Conservation (phyloP, 2,797 vertebrate species). For the Oryzias dopingdopingensis region DNA sequence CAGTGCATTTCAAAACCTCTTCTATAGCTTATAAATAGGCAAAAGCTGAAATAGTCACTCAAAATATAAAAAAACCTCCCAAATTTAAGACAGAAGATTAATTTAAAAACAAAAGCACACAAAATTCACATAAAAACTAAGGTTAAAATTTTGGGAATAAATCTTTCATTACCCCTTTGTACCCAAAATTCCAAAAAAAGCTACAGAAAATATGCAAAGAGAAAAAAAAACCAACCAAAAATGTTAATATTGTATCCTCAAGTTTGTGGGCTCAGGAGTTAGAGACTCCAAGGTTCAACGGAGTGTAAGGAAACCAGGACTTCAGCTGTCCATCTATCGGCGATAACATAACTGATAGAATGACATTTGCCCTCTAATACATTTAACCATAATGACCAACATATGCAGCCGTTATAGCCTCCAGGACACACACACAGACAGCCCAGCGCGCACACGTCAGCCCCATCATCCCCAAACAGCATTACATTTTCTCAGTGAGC, state of each 20-base stretch:
- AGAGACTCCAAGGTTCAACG: slow-evolving; percentile 17
- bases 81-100: too few species aligned
- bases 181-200: neutral
- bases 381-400: slow-evolving; percentile 51
- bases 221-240: neutral
- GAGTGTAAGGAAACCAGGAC: slow-evolving; percentile 62
- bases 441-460: slow-evolving; percentile 10
- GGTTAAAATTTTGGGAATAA: too few species aligned
- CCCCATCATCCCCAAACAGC: slow-evolving; percentile 15
- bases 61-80: too few species aligned
- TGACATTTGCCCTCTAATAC: slow-evolving; percentile 63
- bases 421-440: slow-evolving; percentile 2
- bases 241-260: neutral
- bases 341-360: slow-evolving; percentile 64
- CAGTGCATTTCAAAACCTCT: too few species aligned
- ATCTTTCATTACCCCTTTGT: too few species aligned
- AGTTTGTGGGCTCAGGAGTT: neutral
- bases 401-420: neutral
- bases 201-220: neutral
- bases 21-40: too few species aligned
- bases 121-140: too few species aligned
- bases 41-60: too few species aligned
- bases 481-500: slow-evolving; percentile 56
- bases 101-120: too few species aligned
- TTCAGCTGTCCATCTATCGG: slow-evolving; percentile 75